These are phyloP conservation scores for Ephestia elutella DNA, from an alignment of 1,140 invertebrate species.

Conservation along the genomic window DNA sequence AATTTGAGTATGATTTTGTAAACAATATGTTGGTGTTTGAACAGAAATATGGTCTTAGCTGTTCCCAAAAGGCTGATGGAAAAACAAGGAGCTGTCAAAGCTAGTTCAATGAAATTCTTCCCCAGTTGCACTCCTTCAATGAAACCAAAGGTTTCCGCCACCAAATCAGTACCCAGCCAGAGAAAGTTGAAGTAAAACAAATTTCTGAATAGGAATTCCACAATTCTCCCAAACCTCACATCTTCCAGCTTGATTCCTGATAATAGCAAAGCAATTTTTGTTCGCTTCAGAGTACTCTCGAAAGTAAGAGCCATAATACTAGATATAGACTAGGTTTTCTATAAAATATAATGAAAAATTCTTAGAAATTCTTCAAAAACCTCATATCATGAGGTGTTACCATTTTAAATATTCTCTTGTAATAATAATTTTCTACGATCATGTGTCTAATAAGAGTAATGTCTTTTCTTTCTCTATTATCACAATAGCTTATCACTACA, in stretches of 20 bases:
- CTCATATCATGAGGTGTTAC: too few species aligned
- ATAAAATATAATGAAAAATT: too few species aligned
- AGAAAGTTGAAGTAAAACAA: slow-evolving; percentile 30
- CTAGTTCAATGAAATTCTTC: slow-evolving; percentile 31
- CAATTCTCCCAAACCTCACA: slow-evolving; percentile 3
- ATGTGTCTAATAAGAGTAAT: too few species aligned
- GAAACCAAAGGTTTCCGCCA: slow-evolving; percentile 32
- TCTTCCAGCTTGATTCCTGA: slow-evolving; percentile 21
- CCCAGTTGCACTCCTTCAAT: slow-evolving; percentile 25
- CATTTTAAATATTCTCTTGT: too few species aligned
- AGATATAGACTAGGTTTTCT: too few species aligned
- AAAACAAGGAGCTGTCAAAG: slow-evolving; percentile 29
- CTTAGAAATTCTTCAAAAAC: too few species aligned
- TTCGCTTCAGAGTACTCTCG: slow-evolving; percentile 17
- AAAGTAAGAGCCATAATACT: slow-evolving; percentile 6
- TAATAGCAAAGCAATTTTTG: slow-evolving; percentile 13
- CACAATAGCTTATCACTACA: too few species aligned
- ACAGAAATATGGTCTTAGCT: slow-evolving; percentile 25
- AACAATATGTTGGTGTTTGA: slow-evolving; percentile 22
- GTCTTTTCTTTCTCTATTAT: neutral
- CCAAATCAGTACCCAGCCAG: slow-evolving; percentile 28
- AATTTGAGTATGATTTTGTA: slow-evolving; percentile 24
- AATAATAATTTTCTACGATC: too few species aligned
- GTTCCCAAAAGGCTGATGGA: slow-evolving; percentile 31
- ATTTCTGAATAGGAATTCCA: slow-evolving; percentile 8